Percentiles rank a stretch among this genome's conserved stretches.
Conservation (phyloP, 2,113 vertebrate species). For the Dromiciops gliroides region DNA sequence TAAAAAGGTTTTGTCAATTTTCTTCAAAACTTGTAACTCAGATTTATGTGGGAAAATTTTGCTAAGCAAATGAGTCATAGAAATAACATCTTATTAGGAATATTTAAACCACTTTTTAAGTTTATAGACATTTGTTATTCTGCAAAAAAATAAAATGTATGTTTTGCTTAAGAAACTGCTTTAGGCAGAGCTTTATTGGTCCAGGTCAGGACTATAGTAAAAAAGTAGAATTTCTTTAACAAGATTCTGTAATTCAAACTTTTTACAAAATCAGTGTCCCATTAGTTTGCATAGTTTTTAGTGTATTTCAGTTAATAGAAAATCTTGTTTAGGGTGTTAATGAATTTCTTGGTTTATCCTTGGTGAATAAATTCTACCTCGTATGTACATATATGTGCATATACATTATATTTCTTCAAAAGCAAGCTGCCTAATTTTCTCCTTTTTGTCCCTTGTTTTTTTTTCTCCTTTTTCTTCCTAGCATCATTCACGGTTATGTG, state of each 20-base stretch:
- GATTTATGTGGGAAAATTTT: slow-evolving; percentile 10
- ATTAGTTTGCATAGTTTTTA: neutral
- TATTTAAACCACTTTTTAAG: slow-evolving; percentile 46
- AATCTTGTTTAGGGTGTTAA: neutral
- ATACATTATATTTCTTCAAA: slow-evolving; percentile 43
- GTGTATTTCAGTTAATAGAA: slow-evolving; percentile 9
- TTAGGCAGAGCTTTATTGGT: neutral
- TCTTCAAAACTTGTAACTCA: slow-evolving; percentile 38
- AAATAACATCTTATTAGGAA: slow-evolving; percentile 32
- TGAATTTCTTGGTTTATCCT: neutral
- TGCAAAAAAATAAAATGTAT: neutral
- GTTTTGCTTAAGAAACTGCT: neutral
- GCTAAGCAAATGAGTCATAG: slow-evolving; percentile 18
- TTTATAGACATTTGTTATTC: slow-evolving; percentile 11
- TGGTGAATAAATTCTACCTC: neutral
- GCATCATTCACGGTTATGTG: slow-evolving; percentile 99
- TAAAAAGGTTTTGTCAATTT: slow-evolving; percentile 34
- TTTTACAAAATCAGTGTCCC: neutral
- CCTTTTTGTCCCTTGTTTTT: slow-evolving; percentile 66
- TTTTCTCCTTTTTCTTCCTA: slow-evolving; percentile 75
- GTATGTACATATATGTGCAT: slow-evolving; percentile 31
- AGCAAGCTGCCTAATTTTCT: slow-evolving; percentile 74
- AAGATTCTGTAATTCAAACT: neutral
- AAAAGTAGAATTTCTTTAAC: neutral
- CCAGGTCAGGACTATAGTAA: slow-evolving; percentile 36